Percentiles rank a stretch among this genome's conserved stretches.
Conservation (phyloP, 2,113 vertebrate species). For the Falcunculus frontatus region DNA sequence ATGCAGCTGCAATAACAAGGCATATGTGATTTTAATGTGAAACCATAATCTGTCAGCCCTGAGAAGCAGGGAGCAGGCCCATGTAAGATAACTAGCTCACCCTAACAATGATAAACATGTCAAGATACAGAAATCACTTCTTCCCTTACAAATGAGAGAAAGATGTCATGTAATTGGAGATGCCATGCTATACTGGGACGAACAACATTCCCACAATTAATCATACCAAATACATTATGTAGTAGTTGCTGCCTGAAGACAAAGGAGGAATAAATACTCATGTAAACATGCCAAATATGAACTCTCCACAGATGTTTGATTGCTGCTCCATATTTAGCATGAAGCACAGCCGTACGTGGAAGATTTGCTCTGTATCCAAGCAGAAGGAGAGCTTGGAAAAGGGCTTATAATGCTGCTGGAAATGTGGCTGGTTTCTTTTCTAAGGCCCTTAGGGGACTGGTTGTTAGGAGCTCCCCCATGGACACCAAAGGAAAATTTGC, state of each 20-base stretch:
- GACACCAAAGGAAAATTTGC: not conserved
- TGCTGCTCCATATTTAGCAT: constrained; percentile 3
- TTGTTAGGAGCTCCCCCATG: not conserved
- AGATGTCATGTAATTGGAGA: constrained; percentile 36
- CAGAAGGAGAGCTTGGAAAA: not conserved
- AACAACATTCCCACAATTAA: constrained; percentile 55
- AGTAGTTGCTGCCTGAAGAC: constrained; percentile 50
- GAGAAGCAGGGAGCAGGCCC: constrained; percentile 17
- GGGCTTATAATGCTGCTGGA: not conserved
- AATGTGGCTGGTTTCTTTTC: not conserved
- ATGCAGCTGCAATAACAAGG: constrained; percentile 56
- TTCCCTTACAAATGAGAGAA: constrained; percentile 45
- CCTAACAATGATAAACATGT: constrained; percentile 32
- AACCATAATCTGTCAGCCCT: constrained; percentile 35
- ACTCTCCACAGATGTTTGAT: constrained; percentile 16
- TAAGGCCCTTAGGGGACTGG: not conserved
- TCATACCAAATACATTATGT: constrained; percentile 33
- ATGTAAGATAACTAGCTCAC: constrained; percentile 24
- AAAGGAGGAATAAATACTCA: constrained; percentile 26
- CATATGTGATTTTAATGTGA: constrained; percentile 43
- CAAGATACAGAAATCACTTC: constrained; percentile 35
- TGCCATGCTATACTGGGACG: constrained; percentile 27
- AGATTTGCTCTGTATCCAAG: not conserved
- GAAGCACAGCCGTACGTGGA: not conserved
- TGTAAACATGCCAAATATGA: constrained; percentile 18